Evolutionary conservation across 2,797 vertebrate species (phyloP).

Genomic region (Lagodon rhomboides): DNA sequence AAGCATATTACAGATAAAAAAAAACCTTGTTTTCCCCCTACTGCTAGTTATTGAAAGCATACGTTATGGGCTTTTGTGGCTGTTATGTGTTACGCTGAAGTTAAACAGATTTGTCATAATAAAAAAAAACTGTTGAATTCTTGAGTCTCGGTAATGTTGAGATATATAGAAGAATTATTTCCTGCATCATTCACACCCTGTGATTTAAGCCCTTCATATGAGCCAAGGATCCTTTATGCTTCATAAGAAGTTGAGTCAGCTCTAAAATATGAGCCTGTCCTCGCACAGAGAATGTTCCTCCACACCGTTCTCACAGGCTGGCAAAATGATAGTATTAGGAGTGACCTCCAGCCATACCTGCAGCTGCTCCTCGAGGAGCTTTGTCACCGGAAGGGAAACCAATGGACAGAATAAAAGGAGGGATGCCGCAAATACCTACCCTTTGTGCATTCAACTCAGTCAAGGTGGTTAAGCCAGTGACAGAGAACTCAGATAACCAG

Average conservation of each 20-base stretch:
- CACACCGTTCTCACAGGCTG: slow-evolving; percentile 18
- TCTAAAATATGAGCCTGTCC: slow-evolving; percentile 52
- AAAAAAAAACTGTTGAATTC: not conserved
- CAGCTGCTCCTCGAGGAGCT: slow-evolving; percentile 20
- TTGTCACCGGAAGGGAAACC: not conserved
- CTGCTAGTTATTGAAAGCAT: slow-evolving; percentile 36
- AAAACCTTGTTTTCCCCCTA: not conserved
- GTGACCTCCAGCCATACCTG: slow-evolving; percentile 53
- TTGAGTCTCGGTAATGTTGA: not conserved
- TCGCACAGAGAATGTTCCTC: slow-evolving; percentile 24
- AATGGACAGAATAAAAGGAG: slow-evolving; percentile 1
- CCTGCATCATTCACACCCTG: slow-evolving; percentile 8
- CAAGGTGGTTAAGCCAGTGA: not conserved
- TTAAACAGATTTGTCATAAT: slow-evolving; percentile 13
- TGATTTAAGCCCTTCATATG: slow-evolving; percentile 31
- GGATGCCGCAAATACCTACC: not conserved
- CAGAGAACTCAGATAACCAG: not conserved
- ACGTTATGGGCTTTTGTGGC: not conserved
- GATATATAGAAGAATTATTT: not conserved
- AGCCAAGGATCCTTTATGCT: slow-evolving; percentile 34
- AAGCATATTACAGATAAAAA: slow-evolving; percentile 34
- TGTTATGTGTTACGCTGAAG: slow-evolving; percentile 12
- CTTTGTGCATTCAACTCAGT: slow-evolving; percentile 13
- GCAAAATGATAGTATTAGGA: slow-evolving; percentile 39
- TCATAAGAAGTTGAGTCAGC: slow-evolving; percentile 47